Evolutionary conservation across 2,888 invertebrate species (phyloP), one percentile per base, ranked within the genome.

Genomic region (Aspidiotus rigidus): DNA sequence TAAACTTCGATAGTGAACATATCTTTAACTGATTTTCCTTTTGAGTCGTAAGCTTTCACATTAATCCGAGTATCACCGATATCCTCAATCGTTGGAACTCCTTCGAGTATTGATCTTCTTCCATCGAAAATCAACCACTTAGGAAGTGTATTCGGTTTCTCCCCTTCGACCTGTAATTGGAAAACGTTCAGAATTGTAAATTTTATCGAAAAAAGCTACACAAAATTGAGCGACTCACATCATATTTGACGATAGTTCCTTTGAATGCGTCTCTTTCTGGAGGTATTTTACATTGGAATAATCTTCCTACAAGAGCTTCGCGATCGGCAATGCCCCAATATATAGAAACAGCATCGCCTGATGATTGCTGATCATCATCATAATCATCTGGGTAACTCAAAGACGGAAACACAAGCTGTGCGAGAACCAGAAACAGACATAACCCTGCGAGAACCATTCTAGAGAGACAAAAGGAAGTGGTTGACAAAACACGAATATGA

Each of bases 91-190:
- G 84, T 81, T 0, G 92, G 90, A 69, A 91, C 83, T 16, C 91
- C 91, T 77, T 85, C 84, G 76, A 92, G 83, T 70, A 86, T 80
- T n/a, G 85, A 85, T 72, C 84, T 83, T 67, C 80, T 81, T 69
- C 83, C 82, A 78, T 89, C 86, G 79, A 88, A 88, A 72, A 84
- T 81, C 74, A 89, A 79, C 89, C 89, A 89, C 72, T 79, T 78
- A 0, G 89, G 87, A 73, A 85, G 76, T 1, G 77, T 74, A 66
- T 78, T 78, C 16, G 78, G 78, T 59, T 77, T 76, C 42, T 77
- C 74, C 69, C 77, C 76, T 73, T 77, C 80, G 53, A 79, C 80
- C 82, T 83, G 72, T 53, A 67, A 16, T 72, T 49, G 10, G 6
- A 49, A 49, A 13, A 49, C 49, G n/a, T 49, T n/a, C 11, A 49